Percentiles rank a stretch among this genome's conserved stretches.
Evolutionary conservation across 2,888 invertebrate species (phyloP).

Genomic region (Catocala sponsa): DNA sequence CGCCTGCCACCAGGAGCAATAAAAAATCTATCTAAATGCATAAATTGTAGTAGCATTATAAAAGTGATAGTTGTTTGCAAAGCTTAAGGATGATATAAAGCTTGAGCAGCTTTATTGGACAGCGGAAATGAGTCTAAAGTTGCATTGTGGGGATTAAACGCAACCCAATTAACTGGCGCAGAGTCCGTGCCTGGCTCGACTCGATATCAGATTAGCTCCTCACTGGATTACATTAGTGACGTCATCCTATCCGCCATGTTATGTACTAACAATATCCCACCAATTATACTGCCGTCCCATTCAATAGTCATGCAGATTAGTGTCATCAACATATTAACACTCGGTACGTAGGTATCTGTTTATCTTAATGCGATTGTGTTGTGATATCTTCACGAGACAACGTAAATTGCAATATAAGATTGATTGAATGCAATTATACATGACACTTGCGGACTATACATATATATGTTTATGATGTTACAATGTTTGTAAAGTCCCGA

Average conservation of each 20-base stretch:
- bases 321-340: constrained; percentile 62
- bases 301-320: constrained; percentile 79
- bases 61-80: constrained; percentile 33
- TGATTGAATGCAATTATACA: constrained; percentile 19
- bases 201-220: constrained; percentile 85
- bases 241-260: constrained; percentile 61
- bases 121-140: constrained; percentile 78
- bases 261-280: constrained; percentile 63
- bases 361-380: constrained; percentile 43
- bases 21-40: neutral
- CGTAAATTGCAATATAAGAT: constrained; percentile 27
- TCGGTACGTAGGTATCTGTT: constrained; percentile 27
- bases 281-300: constrained; percentile 70
- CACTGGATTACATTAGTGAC: constrained; percentile 80
- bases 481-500: too few relatives aligned
- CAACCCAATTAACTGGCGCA: constrained; percentile 81
- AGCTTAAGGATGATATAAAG: constrained; percentile 52
- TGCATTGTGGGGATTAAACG: constrained; percentile 82
- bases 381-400: constrained; percentile 41
- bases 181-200: constrained; percentile 75
- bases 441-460: neutral
- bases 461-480: too few relatives aligned
- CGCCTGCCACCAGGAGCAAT: too few relatives aligned
- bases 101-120: constrained; percentile 66
- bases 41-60: neutral